Base-by-base conservation (phyloP, 2,888 invertebrate genomes). In the Erebia ligea region DNA sequence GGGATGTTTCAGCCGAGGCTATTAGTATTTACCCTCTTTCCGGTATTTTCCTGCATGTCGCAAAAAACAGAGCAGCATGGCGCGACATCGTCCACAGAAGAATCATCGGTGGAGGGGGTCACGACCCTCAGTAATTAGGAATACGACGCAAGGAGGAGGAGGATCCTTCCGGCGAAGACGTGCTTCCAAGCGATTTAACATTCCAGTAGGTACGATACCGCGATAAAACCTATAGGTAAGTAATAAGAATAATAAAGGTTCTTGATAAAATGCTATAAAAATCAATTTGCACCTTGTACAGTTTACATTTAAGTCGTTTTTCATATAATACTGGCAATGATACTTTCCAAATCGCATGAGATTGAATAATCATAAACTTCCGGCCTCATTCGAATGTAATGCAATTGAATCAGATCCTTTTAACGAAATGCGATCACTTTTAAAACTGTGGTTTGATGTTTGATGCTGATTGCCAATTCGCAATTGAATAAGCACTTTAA, bases 381-480 rank as follows among this genome's bases (percentile, higher is more conserved):
- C 65, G 65, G 65, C 65, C 42, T 19, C n/a, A 42, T 13, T 63
- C 63, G 63, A 21, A 62, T 62, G 62, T 45, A 62, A 62, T 64
- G 25, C 64, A 25, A 64, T 34, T 50, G 25, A 54, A 54, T 65
- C 50, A 65, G 54, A 65, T 65, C 54, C 65, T 65, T 54, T 65
- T 54, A 54, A 54, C 40, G 65, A 34, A 54, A 54, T 54, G 65
- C 54, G 65, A 65, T 65, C 54, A 45, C 9, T 45, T 13, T 19
- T 19, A 21, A 45, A 61, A 8, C 45, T 45, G 42, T 17, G 13
- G 11, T 1, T 6, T 11, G 45, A 61, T 11, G 61, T 11, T 6
- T 11, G 21, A 61, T 11, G 61, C 5, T 45, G 11, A 42, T 63
- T 64, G 52, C 5, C 52, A 34, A 64, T 64, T 64, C 52, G 25